phyloP scores from a whole-genome alignment of 2,888 invertebrate genomes.

The Neocrepidodera transversa region DNA sequence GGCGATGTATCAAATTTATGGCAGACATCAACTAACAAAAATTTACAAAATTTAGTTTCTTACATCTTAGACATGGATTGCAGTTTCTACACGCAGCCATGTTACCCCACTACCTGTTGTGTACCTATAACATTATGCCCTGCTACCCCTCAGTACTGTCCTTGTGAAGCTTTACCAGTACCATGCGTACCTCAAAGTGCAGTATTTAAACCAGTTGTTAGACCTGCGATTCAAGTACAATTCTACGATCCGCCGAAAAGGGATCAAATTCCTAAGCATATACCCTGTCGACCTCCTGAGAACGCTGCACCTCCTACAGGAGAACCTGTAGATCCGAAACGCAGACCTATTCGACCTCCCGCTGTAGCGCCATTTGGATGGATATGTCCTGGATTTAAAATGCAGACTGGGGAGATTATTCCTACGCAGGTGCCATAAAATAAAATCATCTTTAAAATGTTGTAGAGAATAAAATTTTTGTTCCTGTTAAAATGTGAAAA shows the following conservation, averaged over 20 bases:
- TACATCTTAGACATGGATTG: too few relatives aligned
- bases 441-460: too few relatives aligned
- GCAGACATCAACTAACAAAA: too few relatives aligned
- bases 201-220: slow-evolving; percentile 3
- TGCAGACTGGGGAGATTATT: slow-evolving; percentile 5
- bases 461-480: too few relatives aligned
- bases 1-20: too few relatives aligned
- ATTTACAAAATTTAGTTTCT: too few relatives aligned
- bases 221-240: not conserved
- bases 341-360: not conserved
- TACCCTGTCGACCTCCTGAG: not conserved
- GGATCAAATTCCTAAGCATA: slow-evolving; percentile 4
- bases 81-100: not conserved
- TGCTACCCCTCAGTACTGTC: not conserved
- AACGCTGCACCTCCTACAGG: not conserved
- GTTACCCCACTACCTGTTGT: slow-evolving; percentile 4
- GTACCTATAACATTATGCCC: slow-evolving; percentile 9
- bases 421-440: slow-evolving; percentile 2
- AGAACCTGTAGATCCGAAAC: not conserved
- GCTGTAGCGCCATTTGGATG: not conserved
- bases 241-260: not conserved
- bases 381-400: not conserved
- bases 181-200: slow-evolving; percentile 9
- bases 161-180: not conserved
- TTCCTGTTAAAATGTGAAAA: too few relatives aligned